Evolutionary conservation across 2,113 vertebrate species (phyloP).

Genomic region (human): GRCh38 chr7:31246501-31247000

Average conservation of each 20-base stretch:
- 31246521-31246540: not conserved
- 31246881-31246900: too few species aligned
- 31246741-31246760: not conserved
- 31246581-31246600: not conserved
- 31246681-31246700: not conserved
- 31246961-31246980: not conserved
- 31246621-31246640: not conserved
- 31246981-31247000: not conserved
- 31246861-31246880: too few species aligned
- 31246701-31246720: not conserved
- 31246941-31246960: not conserved
- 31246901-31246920: not conserved
- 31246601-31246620: not conserved
- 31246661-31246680: not conserved
- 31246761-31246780: not conserved
- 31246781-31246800: not conserved
- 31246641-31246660: not conserved
- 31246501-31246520: slow-evolving; percentile 23
- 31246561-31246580: not conserved
- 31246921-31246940: not conserved
- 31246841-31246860: not conserved
- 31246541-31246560: not conserved
- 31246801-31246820: not conserved
- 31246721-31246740: not conserved
- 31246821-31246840: not conserved